These are phyloP conservation scores for Carollia perspicillata DNA, from an alignment of 2,113 vertebrate species.

Conservation along the genomic window DNA sequence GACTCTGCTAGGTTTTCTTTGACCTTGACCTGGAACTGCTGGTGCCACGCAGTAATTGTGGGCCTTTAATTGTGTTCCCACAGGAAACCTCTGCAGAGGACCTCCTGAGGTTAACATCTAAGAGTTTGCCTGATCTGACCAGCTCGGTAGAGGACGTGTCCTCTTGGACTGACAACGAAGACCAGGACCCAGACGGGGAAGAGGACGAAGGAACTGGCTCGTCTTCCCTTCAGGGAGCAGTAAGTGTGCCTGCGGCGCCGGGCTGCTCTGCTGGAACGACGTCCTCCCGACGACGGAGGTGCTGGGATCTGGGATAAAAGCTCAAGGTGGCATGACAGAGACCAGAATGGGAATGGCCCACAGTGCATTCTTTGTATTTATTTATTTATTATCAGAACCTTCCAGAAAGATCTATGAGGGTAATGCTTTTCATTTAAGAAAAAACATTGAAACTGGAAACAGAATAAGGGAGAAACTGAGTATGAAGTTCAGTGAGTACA, in stretches of 20 bases:
- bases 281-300: not conserved
- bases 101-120: constrained; percentile 89
- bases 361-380: not conserved
- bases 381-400: not conserved
- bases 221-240: constrained; percentile 75
- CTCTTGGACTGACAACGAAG: constrained; percentile 86
- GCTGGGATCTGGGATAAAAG: not conserved
- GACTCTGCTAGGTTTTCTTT: not conserved
- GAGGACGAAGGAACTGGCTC: constrained; percentile 76
- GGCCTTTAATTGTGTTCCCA: constrained; percentile 28
- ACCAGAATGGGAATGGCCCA: not conserved
- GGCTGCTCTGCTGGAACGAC: not conserved
- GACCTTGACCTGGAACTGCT: not conserved
- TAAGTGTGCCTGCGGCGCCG: constrained; percentile 80
- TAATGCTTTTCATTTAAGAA: not conserved
- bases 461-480: not conserved
- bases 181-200: constrained; percentile 83
- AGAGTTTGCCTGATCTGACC: constrained; percentile 93
- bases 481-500: not conserved
- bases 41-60: not conserved
- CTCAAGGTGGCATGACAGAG: not conserved
- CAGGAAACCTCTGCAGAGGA: constrained; percentile 88
- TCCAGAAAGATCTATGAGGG: not conserved
- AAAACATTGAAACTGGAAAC: not conserved
- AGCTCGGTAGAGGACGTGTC: constrained; percentile 85